A percentile compares a stretch with the other conserved stretches of the same genome.
Conservation (phyloP, 2,888 invertebrate species). For the Ectemnius lituratus region DNA sequence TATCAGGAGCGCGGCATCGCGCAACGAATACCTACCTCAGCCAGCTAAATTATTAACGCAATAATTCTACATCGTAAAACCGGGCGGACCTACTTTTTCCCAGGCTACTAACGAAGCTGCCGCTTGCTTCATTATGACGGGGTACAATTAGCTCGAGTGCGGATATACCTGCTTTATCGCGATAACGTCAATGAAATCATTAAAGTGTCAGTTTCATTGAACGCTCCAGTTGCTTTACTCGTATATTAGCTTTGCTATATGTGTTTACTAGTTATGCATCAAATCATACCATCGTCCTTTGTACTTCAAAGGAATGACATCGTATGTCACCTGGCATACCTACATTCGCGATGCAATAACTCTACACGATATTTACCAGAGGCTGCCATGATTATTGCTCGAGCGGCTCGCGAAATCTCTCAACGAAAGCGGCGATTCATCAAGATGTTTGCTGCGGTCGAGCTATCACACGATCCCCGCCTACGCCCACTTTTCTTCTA, state of each 20-base stretch:
- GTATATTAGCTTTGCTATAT: too few species aligned
- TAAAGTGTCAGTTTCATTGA: conserved; percentile 18
- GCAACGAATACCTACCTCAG: conserved; percentile 47
- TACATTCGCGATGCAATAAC: too few species aligned
- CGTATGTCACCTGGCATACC: too few species aligned
- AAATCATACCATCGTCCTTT: too few species aligned
- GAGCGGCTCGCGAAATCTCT: too few species aligned
- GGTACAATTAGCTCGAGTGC: conserved; percentile 47
- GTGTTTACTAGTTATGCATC: too few species aligned
- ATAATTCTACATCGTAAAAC: conserved; percentile 52
- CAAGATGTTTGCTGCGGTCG: background rate
- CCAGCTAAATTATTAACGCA: conserved; percentile 54
- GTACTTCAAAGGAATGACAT: too few species aligned
- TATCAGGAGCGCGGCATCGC: conserved; percentile 35
- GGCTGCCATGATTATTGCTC: too few species aligned
- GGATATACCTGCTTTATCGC: conserved; percentile 26
- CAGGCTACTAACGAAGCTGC: conserved; percentile 50
- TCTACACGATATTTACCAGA: too few species aligned
- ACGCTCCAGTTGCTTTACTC: too few species aligned
- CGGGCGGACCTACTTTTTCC: conserved; percentile 19
- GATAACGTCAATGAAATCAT: conserved; percentile 46
- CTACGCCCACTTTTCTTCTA: background rate
- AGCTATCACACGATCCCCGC: background rate
- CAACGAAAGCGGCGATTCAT: background rate
- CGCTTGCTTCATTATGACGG: conserved; percentile 46